Percentiles rank a stretch among this genome's conserved stretches.
Evolutionary conservation across 1,140 invertebrate species (phyloP).

Genomic region (Trichogramma pretiosum): DNA sequence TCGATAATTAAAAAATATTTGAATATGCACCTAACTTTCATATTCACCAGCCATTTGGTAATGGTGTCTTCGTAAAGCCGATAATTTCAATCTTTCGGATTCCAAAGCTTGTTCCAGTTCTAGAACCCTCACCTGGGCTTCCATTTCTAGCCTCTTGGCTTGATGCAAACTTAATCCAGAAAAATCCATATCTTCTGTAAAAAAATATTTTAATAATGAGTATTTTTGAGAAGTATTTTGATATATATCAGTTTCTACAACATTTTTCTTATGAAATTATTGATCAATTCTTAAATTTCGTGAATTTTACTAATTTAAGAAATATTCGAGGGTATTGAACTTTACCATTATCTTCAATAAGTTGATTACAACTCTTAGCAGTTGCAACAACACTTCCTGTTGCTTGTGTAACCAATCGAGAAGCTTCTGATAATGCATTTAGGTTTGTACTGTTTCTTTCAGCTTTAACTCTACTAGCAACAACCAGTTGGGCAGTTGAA

Average conservation of each 20-base stretch:
- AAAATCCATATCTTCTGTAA: constrained; percentile 81
- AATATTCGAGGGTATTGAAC: too few species aligned
- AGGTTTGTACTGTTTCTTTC: constrained; percentile 73
- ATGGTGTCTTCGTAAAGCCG: constrained; percentile 82
- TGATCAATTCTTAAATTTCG: constrained; percentile 5
- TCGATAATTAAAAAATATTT: not conserved
- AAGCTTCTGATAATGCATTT: constrained; percentile 69
- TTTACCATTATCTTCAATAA: constrained; percentile 75
- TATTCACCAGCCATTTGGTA: constrained; percentile 76
- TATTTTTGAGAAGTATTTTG: too few species aligned
- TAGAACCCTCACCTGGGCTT: constrained; percentile 83
- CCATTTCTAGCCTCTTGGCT: constrained; percentile 92
- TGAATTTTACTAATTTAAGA: too few species aligned
- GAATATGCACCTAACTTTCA: constrained; percentile 3
- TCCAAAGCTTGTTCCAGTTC: constrained; percentile 87
- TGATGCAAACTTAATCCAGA: constrained; percentile 83
- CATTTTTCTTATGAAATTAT: constrained; percentile 5
- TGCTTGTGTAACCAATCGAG: constrained; percentile 76
- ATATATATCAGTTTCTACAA: constrained; percentile 7
- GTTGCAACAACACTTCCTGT: constrained; percentile 89
- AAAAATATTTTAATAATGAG: too few species aligned
- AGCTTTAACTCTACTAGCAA: constrained; percentile 88
- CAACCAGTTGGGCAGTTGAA: constrained; percentile 92
- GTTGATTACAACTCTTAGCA: constrained; percentile 76
- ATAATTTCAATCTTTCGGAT: constrained; percentile 73